Base-by-base conservation (phyloP, 2,797 vertebrate species). In the Bovichtus variegatus region DNA sequence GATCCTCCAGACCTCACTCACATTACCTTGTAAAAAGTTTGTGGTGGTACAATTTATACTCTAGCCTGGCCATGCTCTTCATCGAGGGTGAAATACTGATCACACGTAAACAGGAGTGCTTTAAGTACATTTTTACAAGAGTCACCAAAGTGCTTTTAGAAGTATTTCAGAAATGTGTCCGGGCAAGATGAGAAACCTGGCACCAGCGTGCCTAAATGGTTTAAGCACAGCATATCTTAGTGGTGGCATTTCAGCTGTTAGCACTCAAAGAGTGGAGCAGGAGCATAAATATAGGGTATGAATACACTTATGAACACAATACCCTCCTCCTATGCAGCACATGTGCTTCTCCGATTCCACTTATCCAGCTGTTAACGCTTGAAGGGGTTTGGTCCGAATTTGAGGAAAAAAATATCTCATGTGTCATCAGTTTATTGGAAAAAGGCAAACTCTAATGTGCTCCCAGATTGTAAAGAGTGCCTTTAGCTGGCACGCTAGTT, bases 221-320 rank as follows among this genome's bases (percentile, higher is more conserved):
- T 92, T 91, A 91, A 91, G 89, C 82, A 27, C 74, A 63, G 84
- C 82, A 70, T 90, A 91, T 94, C 90, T 88, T 43, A 81, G 61
- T 49, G 77, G 79, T 89, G 86, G 83, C 87, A 86, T 89, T 92
- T 93, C 89, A 93, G 92, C 92, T 94, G 93, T 92, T 87, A 51
- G 66, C 25, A 77, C 82, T 87, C 89, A 87, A 80, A 54, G 70
- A 84, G 84, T 63, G 65, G 51, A 76, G 77, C 70, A 44, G 66
- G 59, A 86, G 87, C 84, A 84, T 88, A 89, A 90, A 91, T 91
- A 85, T 78, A 83, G 83, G 74, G 72, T 90, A 80, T 82, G 87
- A 89, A 89, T 83, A 86, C 84, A 76, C 71, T 84, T 78, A 72
- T 66, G 79, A 84, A 87, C 87, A 88, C 87, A 89, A 89, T 88